phyloP scores from a whole-genome alignment of 2,888 invertebrate genomes.

The Hirudinaria manillensis region DNA sequence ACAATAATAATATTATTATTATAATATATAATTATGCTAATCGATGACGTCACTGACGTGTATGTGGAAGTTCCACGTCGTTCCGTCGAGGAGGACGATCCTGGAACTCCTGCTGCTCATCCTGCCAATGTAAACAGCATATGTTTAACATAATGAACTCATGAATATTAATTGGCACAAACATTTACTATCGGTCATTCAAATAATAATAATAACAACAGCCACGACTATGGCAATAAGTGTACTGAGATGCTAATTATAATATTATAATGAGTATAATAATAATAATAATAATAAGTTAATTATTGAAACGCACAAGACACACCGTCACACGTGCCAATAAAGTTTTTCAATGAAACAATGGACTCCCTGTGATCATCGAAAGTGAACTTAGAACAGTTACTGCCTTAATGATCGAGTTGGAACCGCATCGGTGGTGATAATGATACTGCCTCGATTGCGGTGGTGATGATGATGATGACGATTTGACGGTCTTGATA shows the following conservation, averaged over 20 bases:
- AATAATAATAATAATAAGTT: too few species aligned
- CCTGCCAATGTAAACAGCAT: neutral
- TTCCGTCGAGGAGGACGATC: constrained; percentile 10
- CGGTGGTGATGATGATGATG: neutral
- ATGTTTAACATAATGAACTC: neutral
- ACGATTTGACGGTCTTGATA: too few species aligned
- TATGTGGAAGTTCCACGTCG: neutral
- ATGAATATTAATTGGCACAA: neutral
- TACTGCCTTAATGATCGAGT: too few species aligned
- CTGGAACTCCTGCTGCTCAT: neutral
- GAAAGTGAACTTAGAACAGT: neutral
- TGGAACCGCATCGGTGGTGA: neutral
- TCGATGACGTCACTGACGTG: neutral
- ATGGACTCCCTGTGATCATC: too few species aligned
- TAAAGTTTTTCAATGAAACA: neutral
- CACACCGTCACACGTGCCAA: neutral
- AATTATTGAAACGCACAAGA: constrained; percentile 11
- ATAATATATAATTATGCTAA: too few species aligned
- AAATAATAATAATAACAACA: neutral
- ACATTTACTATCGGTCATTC: neutral
- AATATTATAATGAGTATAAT: too few species aligned
- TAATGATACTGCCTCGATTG: neutral
- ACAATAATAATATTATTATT: too few species aligned
- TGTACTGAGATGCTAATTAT: too few species aligned
- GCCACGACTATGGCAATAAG: neutral